Conservation (phyloP, 1,140 invertebrate species). For the Arctopsyche grandis region DNA sequence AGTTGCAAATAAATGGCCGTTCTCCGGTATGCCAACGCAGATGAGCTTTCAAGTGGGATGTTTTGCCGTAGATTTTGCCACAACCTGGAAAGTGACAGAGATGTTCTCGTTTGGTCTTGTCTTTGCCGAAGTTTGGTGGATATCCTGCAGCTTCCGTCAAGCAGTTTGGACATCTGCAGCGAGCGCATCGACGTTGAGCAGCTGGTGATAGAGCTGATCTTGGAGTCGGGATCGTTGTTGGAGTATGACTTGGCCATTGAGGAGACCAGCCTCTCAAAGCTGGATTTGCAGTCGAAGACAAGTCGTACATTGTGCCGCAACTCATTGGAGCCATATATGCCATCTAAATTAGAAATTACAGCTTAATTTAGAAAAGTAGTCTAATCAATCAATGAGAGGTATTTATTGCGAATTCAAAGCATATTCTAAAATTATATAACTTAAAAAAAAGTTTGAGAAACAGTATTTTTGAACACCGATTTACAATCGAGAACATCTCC, state of each 20-base stretch:
- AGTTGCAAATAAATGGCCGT: constrained; percentile 79
- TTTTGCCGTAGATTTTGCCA: constrained; percentile 91
- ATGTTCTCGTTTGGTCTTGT: constrained; percentile 79
- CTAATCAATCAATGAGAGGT: too few relatives aligned
- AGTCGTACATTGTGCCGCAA: constrained; percentile 33
- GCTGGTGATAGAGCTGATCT: constrained; percentile 61
- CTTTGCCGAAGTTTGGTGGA: constrained; percentile 69
- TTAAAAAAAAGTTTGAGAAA: not conserved
- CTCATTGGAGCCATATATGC: constrained; percentile 37
- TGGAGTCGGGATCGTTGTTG: constrained; percentile 44
- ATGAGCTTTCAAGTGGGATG: constrained; percentile 90
- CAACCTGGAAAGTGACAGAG: constrained; percentile 93
- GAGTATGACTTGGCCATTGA: constrained; percentile 22
- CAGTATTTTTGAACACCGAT: not conserved
- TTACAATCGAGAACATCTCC: not conserved
- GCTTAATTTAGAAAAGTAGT: not conserved
- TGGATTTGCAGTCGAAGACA: constrained; percentile 34
- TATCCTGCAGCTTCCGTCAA: constrained; percentile 72
- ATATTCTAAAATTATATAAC: too few relatives aligned
- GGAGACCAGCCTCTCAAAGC: constrained; percentile 28
- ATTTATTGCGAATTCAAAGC: too few relatives aligned
- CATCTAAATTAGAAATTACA: constrained; percentile 30
- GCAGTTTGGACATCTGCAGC: constrained; percentile 79
- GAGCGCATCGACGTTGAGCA: constrained; percentile 67
- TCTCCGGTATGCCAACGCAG: constrained; percentile 87